phyloP scores from a whole-genome alignment of 2,797 vertebrate species.

The Otolemur crassicaudatus region DNA sequence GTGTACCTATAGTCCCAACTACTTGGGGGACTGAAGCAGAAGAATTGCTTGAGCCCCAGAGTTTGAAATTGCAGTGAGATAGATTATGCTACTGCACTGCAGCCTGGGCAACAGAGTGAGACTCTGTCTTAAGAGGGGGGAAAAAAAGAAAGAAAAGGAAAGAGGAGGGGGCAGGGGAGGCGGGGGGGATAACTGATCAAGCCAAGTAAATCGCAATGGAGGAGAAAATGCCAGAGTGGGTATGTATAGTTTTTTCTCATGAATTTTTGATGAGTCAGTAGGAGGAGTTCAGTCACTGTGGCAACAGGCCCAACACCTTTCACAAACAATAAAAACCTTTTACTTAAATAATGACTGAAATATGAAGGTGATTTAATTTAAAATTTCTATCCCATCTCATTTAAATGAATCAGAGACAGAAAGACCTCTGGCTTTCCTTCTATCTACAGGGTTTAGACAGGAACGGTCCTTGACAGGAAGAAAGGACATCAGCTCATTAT shows the following conservation, averaged over 20 bases:
- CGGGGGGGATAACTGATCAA: neutral
- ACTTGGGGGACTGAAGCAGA: too few relatives aligned
- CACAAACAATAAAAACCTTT: conserved; percentile 15
- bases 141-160: too few relatives aligned
- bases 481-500: conserved; percentile 7
- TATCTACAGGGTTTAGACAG: neutral
- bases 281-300: neutral
- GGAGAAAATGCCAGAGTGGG: neutral
- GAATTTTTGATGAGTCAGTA: neutral
- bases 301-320: neutral
- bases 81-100: too few relatives aligned
- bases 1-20: too few relatives aligned
- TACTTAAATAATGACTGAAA: conserved; percentile 54
- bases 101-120: too few relatives aligned
- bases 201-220: neutral
- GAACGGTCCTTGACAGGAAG: neutral
- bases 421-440: conserved; percentile 47
- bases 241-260: neutral
- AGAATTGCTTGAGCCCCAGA: too few relatives aligned
- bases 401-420: conserved; percentile 59
- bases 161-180: too few relatives aligned
- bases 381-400: conserved; percentile 52
- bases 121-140: too few relatives aligned
- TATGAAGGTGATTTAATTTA: conserved; percentile 62
- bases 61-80: too few relatives aligned